phyloP scores from a whole-genome alignment of 1,140 invertebrate genomes.

The Saccostrea glomerata region DNA sequence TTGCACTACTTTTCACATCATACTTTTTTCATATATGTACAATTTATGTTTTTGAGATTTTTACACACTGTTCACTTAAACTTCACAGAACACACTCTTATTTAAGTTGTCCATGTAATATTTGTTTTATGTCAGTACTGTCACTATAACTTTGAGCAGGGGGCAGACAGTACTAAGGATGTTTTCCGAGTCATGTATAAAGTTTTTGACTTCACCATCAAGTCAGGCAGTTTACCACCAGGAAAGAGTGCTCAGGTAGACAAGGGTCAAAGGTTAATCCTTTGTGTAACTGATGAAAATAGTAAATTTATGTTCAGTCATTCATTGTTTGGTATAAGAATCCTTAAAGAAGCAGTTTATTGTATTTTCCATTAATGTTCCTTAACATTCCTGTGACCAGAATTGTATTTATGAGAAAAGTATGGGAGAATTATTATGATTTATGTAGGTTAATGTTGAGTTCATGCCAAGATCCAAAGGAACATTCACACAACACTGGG shows the following conservation, averaged over 20 bases:
- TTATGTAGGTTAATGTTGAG: conserved; percentile 37
- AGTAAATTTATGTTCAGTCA: neutral
- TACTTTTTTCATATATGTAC: neutral
- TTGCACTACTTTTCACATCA: neutral
- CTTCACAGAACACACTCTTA: neutral
- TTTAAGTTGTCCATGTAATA: neutral
- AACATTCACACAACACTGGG: conserved; percentile 46
- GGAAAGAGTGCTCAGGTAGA: conserved; percentile 40
- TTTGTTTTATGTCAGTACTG: conserved; percentile 26
- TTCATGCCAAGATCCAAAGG: conserved; percentile 49
- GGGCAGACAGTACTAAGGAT: conserved; percentile 43
- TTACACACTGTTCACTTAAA: neutral
- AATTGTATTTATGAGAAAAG: neutral
- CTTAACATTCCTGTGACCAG: neutral
- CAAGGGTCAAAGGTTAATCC: conserved; percentile 2
- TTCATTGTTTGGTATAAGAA: neutral
- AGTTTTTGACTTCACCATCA: conserved; percentile 47
- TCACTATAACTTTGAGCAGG: conserved; percentile 39
- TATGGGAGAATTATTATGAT: neutral
- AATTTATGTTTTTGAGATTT: neutral
- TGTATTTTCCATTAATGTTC: neutral
- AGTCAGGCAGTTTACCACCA: conserved; percentile 33
- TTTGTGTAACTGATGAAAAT: neutral
- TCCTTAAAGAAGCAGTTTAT: neutral
- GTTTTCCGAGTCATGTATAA: conserved; percentile 48